phyloP scores from a whole-genome alignment of 2,888 invertebrate genomes.

The Colletes collaris region DNA sequence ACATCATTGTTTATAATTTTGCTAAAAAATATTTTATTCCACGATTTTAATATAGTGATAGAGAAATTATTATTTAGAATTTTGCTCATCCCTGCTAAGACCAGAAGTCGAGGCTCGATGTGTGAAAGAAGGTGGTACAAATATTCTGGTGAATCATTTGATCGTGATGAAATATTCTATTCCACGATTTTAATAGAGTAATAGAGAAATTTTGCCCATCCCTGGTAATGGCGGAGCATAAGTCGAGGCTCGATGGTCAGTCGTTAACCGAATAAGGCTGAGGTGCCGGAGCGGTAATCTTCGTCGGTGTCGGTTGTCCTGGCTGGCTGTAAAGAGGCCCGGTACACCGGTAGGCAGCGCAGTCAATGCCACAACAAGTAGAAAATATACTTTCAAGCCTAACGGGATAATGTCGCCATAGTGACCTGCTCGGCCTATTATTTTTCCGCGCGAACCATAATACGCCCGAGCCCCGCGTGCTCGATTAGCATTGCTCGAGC shows the following conservation, averaged over 20 bases:
- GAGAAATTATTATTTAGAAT: too few species aligned
- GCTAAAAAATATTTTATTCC: too few species aligned
- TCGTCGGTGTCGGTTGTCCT: constrained; percentile 47
- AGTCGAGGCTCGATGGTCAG: constrained; percentile 19
- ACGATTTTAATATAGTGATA: too few species aligned
- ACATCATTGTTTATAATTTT: too few species aligned
- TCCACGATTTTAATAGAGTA: too few species aligned
- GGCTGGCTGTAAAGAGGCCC: constrained; percentile 45
- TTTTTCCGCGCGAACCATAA: constrained; percentile 65
- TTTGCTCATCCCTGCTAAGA: too few species aligned
- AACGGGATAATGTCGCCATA: constrained; percentile 74
- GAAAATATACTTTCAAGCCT: constrained; percentile 73
- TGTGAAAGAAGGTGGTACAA: too few species aligned
- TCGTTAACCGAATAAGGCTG: constrained; percentile 66
- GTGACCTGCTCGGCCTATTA: constrained; percentile 71
- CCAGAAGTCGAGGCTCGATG: too few species aligned
- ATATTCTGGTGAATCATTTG: too few species aligned
- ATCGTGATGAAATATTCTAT: too few species aligned
- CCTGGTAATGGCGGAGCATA: too few species aligned
- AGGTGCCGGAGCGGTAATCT: constrained; percentile 63
- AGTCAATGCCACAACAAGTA: constrained; percentile 70
- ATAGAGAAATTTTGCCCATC: too few species aligned
- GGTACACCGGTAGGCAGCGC: constrained; percentile 32
- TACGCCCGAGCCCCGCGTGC: constrained; percentile 45
- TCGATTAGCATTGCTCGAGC: constrained; percentile 59